Percentiles rank a stretch among this genome's conserved stretches.
phyloP scores from a whole-genome alignment of 2,888 invertebrate species.

The Callimorpha dominula region DNA sequence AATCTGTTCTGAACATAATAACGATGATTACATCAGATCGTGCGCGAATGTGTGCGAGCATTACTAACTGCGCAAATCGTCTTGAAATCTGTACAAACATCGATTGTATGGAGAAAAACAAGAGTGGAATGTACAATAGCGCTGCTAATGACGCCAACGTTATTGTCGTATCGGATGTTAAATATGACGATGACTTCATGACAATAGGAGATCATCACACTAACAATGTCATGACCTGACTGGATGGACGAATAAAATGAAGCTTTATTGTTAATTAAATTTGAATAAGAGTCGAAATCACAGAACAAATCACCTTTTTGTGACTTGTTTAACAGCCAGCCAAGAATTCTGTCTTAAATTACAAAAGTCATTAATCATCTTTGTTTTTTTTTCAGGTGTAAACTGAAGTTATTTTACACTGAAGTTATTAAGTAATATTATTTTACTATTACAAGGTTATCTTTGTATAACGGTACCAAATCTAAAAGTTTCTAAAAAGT shows the following conservation, averaged over 20 bases:
- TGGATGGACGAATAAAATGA: slow-evolving; percentile 43
- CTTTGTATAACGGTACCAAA: not conserved
- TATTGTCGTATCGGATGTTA: slow-evolving; percentile 62
- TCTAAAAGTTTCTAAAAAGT: not conserved
- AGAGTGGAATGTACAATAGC: slow-evolving; percentile 68
- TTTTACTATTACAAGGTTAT: slow-evolving; percentile 19
- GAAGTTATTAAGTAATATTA: slow-evolving; percentile 11
- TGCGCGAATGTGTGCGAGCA: slow-evolving; percentile 49
- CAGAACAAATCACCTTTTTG: slow-evolving; percentile 11
- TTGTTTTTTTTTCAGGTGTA: slow-evolving; percentile 11
- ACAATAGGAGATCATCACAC: slow-evolving; percentile 64
- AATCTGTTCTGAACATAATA: slow-evolving; percentile 32
- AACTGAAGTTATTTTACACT: not conserved
- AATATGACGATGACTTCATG: slow-evolving; percentile 75
- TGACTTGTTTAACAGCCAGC: slow-evolving; percentile 22
- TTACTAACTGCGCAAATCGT: slow-evolving; percentile 77
- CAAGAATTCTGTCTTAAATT: slow-evolving; percentile 27
- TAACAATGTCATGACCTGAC: slow-evolving; percentile 69
- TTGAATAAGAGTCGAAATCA: slow-evolving; percentile 29
- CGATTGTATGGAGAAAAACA: slow-evolving; percentile 71
- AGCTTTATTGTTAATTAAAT: slow-evolving; percentile 27
- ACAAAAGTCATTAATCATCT: slow-evolving; percentile 16
- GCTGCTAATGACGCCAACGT: slow-evolving; percentile 66
- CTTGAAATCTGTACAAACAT: slow-evolving; percentile 79
- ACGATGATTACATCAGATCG: slow-evolving; percentile 69